These are phyloP conservation scores for Pachyramphus minor DNA, from an alignment of 2,113 vertebrate genomes.

Conservation along the genomic window DNA sequence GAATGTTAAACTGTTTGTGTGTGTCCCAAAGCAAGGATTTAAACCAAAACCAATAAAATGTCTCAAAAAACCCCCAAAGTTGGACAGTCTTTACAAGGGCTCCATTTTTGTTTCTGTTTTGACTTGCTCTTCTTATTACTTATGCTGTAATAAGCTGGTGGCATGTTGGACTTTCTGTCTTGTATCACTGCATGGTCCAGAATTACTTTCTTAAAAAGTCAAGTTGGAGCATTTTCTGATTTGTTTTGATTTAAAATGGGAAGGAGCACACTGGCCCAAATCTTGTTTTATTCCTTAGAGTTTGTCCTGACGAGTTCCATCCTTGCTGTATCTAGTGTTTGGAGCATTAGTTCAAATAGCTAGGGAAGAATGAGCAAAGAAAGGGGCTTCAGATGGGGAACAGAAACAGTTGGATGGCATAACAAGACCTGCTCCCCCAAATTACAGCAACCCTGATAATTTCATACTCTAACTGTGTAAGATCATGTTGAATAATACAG, in stretches of 20 bases:
- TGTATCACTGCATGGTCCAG: background rate
- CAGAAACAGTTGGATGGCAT: background rate
- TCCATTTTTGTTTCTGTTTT: conserved; percentile 39
- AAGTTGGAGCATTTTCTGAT: background rate
- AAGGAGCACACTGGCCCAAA: background rate
- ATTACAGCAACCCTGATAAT: background rate
- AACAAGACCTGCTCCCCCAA: background rate
- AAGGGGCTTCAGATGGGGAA: background rate
- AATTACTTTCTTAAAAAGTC: background rate
- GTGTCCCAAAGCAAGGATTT: conserved; percentile 35
- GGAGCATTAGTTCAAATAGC: background rate
- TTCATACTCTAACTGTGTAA: background rate
- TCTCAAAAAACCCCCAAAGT: background rate
- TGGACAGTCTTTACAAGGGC: too few relatives aligned
- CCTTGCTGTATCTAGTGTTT: background rate
- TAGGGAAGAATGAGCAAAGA: background rate
- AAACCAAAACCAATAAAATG: background rate
- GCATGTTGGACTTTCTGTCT: background rate
- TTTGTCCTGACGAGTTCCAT: background rate
- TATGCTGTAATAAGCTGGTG: background rate
- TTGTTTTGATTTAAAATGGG: conserved; percentile 32
- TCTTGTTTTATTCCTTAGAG: background rate
- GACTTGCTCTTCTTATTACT: conserved; percentile 15
- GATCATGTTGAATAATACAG: background rate
- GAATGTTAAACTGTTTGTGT: background rate